Evolutionary conservation across 2,888 invertebrate genomes (phyloP), one percentile per base, ranked within the genome.

Genomic region (Nomada ruficornis): DNA sequence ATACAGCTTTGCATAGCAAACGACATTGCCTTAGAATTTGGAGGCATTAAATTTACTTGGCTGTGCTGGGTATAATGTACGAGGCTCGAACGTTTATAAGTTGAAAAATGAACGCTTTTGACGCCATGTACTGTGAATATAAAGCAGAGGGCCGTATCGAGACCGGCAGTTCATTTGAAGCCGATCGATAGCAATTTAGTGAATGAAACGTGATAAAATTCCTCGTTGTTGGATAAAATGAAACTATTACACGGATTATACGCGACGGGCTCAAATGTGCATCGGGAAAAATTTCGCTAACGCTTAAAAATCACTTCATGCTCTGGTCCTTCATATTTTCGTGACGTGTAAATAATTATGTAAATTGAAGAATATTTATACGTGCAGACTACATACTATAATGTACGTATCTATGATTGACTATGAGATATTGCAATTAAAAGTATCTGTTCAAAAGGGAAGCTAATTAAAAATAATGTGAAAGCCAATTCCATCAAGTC

Each of bases 181-280:
- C 26, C 23, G 15, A 63, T 47, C 63, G 63, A 47, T 47, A 7
- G 63, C 47, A 23, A 63, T 63, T 63, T 63, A 47, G 20, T 23
- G 47, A 47, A 63, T 26, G 26, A 47, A 63, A 63, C 23, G 47
- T 23, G 18, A 23, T 15, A 15, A 13, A 63, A 63, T 63, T 63
- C 23, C 44, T 23, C 15, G n/a, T 15, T 26, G 23, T 47, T 26
- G 7, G 7, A 15, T 63, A 63, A 63, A 63, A 47, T 23, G 47
- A 63, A 26, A 63, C 5, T 63, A 11, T n/a, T 63, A 15, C 23
- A 63, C 7, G 23, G 47, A 63, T 50, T 23, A 15, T 23, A 20
- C 47, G 13, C 42, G 15, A 44, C 44, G 11, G 23, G 23, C 9
- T 23, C 23, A 20, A 23, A 55, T 20, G 55, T 23, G 55, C 55